Base-by-base conservation (phyloP, 1,140 invertebrate species). In the Eumeta japonica region DNA sequence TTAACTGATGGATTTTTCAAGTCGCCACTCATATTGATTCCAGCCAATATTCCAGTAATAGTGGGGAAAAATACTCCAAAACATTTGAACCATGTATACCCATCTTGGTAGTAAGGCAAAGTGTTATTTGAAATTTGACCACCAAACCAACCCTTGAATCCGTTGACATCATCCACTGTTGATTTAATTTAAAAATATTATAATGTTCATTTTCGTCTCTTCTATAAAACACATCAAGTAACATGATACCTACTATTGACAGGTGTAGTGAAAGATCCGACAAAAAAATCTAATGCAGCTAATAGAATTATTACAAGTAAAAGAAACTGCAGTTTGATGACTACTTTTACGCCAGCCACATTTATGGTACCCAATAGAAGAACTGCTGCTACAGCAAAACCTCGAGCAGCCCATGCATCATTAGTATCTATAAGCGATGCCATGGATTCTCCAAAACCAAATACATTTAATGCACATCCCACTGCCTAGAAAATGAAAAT, bases 1-100 rank as follows among this genome's bases (percentile, higher is more conserved):
- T 95, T 92, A 28, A 83, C 83, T 9, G 90, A 89, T 0, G 95
- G 94, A 55, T 94, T 86, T 39, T 84, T 83, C 28, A 98, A 79
- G 74, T 98, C 94, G 10, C 94, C 94, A 70, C 92, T 95, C 94
- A 98, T 98, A 65, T 98, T 98, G 46, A 98, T 92, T 28, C 95
- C 95, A 28, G 94, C 92, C 40, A 98, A 79, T 31, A 98, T 90
- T 15, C 93, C 93, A 38, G 92, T 90, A 35, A 96, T 84, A 31
- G 94, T 92, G 34, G 94, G 89, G 76, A 97, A 92, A 75, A 95
- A 94, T n/a, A 96, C 89, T 27, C 92, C 92, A 73, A 94, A 92
- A 30, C 94, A 90, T 10, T 86, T 90, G 63, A 95, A 95, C 89
- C 91, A 94, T 38, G 82, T 88, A 46, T 92, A 86, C 11, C 81